Evolutionary conservation across 2,113 vertebrate species (phyloP).

Genomic region (Pelvicachromis taeniatus): DNA sequence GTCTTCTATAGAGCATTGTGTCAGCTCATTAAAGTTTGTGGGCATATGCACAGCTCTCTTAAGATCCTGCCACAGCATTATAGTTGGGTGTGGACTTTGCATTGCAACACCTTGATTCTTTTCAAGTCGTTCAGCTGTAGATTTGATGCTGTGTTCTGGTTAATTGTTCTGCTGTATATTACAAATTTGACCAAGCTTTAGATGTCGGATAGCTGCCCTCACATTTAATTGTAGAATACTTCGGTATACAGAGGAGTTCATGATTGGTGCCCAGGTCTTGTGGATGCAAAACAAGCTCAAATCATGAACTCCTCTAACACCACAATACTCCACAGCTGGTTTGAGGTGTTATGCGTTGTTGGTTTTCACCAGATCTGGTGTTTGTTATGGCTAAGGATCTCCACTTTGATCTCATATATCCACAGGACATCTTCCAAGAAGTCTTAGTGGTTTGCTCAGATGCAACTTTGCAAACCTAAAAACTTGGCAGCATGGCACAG

Average conservation of each 20-base stretch:
- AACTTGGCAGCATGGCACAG: too few relatives aligned
- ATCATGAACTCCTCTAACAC: neutral
- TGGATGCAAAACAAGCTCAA: neutral
- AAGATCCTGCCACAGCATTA: neutral
- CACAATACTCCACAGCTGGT: too few relatives aligned
- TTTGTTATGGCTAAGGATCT: too few relatives aligned
- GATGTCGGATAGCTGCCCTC: neutral
- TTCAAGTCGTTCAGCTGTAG: neutral
- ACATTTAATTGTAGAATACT: neutral
- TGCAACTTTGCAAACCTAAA: too few relatives aligned
- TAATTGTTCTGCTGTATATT: neutral
- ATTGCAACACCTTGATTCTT: neutral
- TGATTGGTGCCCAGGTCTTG: neutral
- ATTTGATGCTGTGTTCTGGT: neutral
- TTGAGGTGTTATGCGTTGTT: too few relatives aligned
- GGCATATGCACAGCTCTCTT: neutral
- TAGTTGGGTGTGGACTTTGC: neutral
- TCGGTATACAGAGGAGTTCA: neutral
- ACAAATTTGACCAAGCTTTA: neutral
- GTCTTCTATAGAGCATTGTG: neutral
- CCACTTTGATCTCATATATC: too few relatives aligned
- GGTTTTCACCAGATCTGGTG: too few relatives aligned
- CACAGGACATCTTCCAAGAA: too few relatives aligned
- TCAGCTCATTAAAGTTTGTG: neutral
- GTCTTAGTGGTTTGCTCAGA: too few relatives aligned